These are phyloP conservation scores for Venusia cambrica DNA, from an alignment of 2,888 invertebrate species.

Conservation along the genomic window DNA sequence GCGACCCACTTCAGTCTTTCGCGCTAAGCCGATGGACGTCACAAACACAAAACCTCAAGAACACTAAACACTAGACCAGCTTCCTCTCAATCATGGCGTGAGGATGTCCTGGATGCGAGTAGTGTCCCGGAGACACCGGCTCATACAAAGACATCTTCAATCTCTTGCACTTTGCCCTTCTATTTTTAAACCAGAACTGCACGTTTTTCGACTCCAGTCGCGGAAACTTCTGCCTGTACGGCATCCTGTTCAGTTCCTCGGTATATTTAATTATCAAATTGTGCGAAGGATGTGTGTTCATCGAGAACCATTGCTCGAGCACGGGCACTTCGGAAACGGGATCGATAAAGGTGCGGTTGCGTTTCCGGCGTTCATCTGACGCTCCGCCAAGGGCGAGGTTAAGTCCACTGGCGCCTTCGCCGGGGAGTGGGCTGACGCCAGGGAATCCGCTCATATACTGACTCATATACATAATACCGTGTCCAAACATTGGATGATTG, in stretches of 20 bases:
- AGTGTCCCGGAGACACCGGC: constrained; percentile 83
- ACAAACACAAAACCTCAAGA: constrained; percentile 34
- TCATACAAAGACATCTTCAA: constrained; percentile 95
- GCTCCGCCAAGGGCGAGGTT: constrained; percentile 84
- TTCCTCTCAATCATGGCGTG: constrained; percentile 79
- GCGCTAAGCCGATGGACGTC: constrained; percentile 44
- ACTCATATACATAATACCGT: constrained; percentile 95
- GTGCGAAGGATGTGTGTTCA: constrained; percentile 99
- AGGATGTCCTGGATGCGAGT: constrained; percentile 76
- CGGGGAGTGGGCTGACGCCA: constrained; percentile 77
- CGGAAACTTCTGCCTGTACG: constrained; percentile 98
- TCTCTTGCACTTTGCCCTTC: constrained; percentile 98
- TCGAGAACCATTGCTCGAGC: constrained; percentile 96
- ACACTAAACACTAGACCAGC: constrained; percentile 50
- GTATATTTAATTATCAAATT: constrained; percentile 98
- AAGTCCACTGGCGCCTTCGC: constrained; percentile 80
- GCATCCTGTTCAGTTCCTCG: constrained; percentile 97
- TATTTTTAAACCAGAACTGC: constrained; percentile 99
- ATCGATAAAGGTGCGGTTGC: constrained; percentile 99
- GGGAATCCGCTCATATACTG: constrained; percentile 86
- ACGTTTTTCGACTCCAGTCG: constrained; percentile 99
- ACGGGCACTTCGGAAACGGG: constrained; percentile 98
- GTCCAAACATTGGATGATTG: constrained; percentile 91
- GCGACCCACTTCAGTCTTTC: constrained; percentile 73
- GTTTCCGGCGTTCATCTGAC: constrained; percentile 94